Conservation (phyloP, 2,797 vertebrate genomes). For the Triplophysa bombifrons region DNA sequence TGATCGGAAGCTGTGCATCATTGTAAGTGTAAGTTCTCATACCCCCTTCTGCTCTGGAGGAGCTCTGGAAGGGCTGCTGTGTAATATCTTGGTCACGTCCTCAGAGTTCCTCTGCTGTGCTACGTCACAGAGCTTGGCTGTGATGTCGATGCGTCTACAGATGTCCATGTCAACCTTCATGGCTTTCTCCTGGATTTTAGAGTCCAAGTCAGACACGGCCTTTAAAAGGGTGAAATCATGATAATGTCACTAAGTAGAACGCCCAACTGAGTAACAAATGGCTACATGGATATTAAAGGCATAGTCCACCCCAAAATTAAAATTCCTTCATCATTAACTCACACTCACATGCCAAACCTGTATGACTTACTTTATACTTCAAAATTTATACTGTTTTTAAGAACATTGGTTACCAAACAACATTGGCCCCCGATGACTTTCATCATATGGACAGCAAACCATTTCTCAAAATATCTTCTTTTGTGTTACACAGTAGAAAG, state of each 20-base stretch:
- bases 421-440: no score
- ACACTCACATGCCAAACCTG: no score
- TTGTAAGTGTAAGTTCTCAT: conserved; percentile 7
- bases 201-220: conserved; percentile 98
- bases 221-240: conserved; percentile 63
- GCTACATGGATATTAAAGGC: neutral
- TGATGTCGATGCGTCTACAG: conserved; percentile 98
- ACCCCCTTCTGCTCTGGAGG: conserved; percentile 67
- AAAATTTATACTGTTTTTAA: no score
- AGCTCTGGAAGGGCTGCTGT: conserved; percentile 78
- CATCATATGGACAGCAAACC: no score
- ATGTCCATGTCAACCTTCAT: conserved; percentile 99
- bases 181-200: conserved; percentile 99
- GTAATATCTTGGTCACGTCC: conserved; percentile 98
- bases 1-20: neutral
- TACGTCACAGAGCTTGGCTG: conserved; percentile 97
- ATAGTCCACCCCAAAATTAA: no score
- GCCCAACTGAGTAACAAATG: neutral
- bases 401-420: no score
- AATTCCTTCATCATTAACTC: no score
- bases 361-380: no score
- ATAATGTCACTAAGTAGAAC: neutral
- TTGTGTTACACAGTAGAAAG: no score
- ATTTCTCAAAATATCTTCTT: no score
- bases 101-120: conserved; percentile 99